Evolutionary conservation across 2,113 vertebrate genomes (phyloP), one percentile per base, ranked within the genome.

Genomic region (Poeciliopsis retropinna): DNA sequence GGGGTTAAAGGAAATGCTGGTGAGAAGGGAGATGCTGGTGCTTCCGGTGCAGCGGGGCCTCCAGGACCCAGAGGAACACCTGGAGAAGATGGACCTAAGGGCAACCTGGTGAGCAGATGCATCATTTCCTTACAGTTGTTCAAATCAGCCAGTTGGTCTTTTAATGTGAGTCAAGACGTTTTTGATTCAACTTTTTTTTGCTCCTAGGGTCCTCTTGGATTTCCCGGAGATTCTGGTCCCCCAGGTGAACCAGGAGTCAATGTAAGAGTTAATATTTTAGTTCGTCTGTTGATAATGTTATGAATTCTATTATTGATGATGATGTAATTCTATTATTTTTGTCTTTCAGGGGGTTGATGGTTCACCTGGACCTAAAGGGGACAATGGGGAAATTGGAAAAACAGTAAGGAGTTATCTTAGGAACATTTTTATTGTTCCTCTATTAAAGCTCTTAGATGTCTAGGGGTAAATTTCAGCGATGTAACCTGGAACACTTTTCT

Each of bases 81-180:
- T 0, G 97, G 97, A 76, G 96, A 98, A 29, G 97, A 98, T 3
- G 97, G 97, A 69, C 31, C 95, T 72, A 98, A 98, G 94, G 97
- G 97, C 86, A 93, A 87, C 37, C 65, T 92, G 80, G 97, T 98
- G 73, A 95, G 96, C 73, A 4, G 60, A 60, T 69, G 4, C 74
- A 34, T 66, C 39, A 76, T 75, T 80, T 75, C 68, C 62, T 68
- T 70, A n/a, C 29, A 73, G 32, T 70, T 9, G 34, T 83, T 78
- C 31, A 44, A 54, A 17, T 32, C 41, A 54, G 19, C 37, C 51
- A 62, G 7, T 64, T 37, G 64, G 65, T 67, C 22, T 67, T 7
- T 67, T 62, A 30, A 73, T 88, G 68, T 63, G 31, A 63, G 54
- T 51, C 4, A 31, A 39, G 25, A 37, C 76, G 29, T 77, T 60